Percentiles rank a stretch among this genome's conserved stretches.
Conservation (phyloP, 2,113 vertebrate species). For the Phasianus colchicus region DNA sequence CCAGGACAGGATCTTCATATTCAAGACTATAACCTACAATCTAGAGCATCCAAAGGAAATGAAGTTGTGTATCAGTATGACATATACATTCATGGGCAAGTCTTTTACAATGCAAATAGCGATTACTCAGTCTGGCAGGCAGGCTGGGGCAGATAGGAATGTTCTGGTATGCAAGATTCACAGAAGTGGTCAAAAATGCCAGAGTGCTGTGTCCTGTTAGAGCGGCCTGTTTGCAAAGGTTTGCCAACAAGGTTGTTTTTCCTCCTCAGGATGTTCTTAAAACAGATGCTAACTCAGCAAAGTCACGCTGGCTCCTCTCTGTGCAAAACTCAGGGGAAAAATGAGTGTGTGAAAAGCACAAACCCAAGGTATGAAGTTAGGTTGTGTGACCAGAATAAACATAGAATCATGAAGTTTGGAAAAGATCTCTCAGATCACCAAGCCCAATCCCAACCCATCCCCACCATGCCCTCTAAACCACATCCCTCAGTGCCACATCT, state of each 20-base stretch:
- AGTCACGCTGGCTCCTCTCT: not conserved
- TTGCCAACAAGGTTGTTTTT: not conserved
- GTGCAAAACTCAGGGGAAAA: not conserved
- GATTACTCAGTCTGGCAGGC: conserved; percentile 11
- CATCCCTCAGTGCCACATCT: too few relatives aligned
- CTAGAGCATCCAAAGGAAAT: not conserved
- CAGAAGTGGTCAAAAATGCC: not conserved
- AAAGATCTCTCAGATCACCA: too few relatives aligned
- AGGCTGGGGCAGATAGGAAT: not conserved
- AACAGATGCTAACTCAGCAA: not conserved
- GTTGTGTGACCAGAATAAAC: not conserved
- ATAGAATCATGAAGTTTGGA: too few relatives aligned
- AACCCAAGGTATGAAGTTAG: not conserved
- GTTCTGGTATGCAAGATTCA: not conserved
- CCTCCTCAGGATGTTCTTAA: not conserved
- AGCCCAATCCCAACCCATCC: too few relatives aligned
- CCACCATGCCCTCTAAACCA: too few relatives aligned
- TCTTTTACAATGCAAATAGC: not conserved
- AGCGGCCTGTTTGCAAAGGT: too few relatives aligned
- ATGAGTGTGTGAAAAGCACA: not conserved
- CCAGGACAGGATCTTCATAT: conserved; percentile 8
- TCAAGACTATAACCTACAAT: not conserved
- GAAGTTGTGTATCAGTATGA: not conserved
- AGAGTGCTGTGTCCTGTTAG: not conserved
- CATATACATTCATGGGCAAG: not conserved